A percentile compares a stretch with the other conserved stretches of the same genome.
phyloP scores from a whole-genome alignment of 2,113 vertebrate genomes.

The Passerina amoena region DNA sequence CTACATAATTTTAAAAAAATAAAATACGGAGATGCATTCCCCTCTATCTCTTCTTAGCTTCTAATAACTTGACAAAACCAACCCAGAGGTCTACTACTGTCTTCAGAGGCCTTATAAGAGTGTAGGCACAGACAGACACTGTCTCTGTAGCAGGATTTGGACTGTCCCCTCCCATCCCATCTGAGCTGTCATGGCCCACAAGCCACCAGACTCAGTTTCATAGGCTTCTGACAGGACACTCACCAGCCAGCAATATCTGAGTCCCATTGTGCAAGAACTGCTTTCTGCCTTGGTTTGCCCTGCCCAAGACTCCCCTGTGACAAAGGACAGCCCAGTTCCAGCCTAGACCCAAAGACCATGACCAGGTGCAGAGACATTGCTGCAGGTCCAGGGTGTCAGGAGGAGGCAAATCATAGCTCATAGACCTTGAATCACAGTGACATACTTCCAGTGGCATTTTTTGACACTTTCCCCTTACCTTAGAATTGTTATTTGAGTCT shows the following conservation, averaged over 20 bases:
- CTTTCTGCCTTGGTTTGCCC: neutral
- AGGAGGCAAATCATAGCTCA: neutral
- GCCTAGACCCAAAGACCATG: neutral
- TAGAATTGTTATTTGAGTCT: neutral
- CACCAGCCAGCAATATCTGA: neutral
- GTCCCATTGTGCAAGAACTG: neutral
- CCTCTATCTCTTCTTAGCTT: neutral
- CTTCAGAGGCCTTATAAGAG: neutral
- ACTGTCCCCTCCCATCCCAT: neutral
- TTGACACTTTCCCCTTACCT: neutral
- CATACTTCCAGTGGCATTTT: neutral
- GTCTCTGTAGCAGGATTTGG: neutral
- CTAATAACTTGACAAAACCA: neutral
- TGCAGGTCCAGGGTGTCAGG: neutral
- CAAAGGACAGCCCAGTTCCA: neutral
- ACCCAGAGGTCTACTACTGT: neutral
- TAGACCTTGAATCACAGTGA: too few relatives aligned
- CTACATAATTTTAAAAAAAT: neutral
- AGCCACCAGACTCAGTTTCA: neutral
- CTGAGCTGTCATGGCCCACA: neutral
- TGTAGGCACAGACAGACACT: neutral
- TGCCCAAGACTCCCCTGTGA: neutral
- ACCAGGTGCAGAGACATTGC: neutral
- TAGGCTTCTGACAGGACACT: neutral
- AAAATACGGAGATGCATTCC: neutral